Percentiles rank a stretch among this genome's conserved stretches.
Conservation (phyloP, 2,797 vertebrate genomes). For the Brachyrhaphis roseni region DNA sequence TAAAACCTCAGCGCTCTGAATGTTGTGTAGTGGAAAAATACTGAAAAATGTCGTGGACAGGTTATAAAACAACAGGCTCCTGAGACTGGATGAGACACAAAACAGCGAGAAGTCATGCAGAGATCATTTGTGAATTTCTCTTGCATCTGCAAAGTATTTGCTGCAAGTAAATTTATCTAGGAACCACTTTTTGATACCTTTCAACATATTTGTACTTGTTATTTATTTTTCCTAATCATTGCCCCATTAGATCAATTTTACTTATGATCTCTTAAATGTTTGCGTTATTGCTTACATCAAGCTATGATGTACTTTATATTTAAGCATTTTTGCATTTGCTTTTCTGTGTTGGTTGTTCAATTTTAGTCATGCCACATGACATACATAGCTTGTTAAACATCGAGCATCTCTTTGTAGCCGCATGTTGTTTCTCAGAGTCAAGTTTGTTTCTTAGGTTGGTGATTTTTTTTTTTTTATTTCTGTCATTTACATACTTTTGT, state of each 20-base stretch:
- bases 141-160: neutral
- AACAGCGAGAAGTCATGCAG: neutral
- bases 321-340: neutral
- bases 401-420: neutral
- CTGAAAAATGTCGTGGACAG: neutral
- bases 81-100: neutral
- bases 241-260: neutral
- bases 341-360: neutral
- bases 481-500: neutral
- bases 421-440: neutral
- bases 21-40: slow-evolving; percentile 1
- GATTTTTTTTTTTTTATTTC: neutral
- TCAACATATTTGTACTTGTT: neutral
- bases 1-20: neutral
- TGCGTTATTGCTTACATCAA: neutral
- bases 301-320: neutral
- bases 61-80: neutral
- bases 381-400: neutral
- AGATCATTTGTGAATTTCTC: neutral
- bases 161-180: neutral
- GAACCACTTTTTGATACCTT: neutral
- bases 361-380: neutral
- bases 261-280: neutral
- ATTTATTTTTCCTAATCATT: neutral
- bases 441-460: neutral